phyloP scores from a whole-genome alignment of 1,140 invertebrate genomes.

The Pygmarrhopalites habei region DNA sequence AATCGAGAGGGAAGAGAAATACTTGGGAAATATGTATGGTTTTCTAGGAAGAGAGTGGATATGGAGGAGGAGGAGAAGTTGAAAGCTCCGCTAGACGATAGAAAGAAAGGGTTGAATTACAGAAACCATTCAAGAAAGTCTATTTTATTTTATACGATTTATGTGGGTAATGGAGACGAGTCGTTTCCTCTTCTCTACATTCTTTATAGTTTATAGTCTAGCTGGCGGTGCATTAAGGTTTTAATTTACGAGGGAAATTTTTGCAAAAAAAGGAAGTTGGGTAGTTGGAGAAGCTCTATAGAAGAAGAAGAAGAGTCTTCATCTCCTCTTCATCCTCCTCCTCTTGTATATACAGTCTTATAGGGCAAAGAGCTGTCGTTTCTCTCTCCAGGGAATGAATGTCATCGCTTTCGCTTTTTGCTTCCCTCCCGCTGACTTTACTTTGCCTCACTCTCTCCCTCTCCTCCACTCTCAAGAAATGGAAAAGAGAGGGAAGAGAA shows the following conservation, averaged over 20 bases:
- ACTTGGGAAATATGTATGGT: too few species aligned
- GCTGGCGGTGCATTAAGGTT: slow-evolving; percentile 26
- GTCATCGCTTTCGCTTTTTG: slow-evolving; percentile 25
- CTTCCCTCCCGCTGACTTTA: too few species aligned
- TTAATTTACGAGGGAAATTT: slow-evolving; percentile 28
- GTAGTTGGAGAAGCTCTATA: background rate
- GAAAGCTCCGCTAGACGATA: too few species aligned
- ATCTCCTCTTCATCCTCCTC: background rate
- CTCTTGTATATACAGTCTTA: background rate
- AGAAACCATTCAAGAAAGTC: slow-evolving; percentile 7
- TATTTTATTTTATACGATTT: slow-evolving; percentile 19
- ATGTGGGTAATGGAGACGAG: slow-evolving; percentile 8
- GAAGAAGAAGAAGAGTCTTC: background rate
- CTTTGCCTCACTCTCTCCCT: slow-evolving; percentile 10
- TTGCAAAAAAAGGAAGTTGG: slow-evolving; percentile 16
- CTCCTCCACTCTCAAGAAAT: background rate
- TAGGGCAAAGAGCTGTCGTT: slow-evolving; percentile 23
- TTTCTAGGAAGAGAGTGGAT: background rate
- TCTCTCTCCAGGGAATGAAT: slow-evolving; percentile 34
- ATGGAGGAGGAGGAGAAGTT: background rate
- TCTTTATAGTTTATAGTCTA: slow-evolving; percentile 9
- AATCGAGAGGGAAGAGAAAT: too few species aligned
- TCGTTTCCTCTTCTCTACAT: slow-evolving; percentile 13
- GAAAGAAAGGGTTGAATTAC: slow-evolving; percentile 16
- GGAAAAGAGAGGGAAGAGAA: background rate